These are phyloP conservation scores for Horisme vitalbata DNA, from an alignment of 2,888 invertebrate species.

Conservation along the genomic window DNA sequence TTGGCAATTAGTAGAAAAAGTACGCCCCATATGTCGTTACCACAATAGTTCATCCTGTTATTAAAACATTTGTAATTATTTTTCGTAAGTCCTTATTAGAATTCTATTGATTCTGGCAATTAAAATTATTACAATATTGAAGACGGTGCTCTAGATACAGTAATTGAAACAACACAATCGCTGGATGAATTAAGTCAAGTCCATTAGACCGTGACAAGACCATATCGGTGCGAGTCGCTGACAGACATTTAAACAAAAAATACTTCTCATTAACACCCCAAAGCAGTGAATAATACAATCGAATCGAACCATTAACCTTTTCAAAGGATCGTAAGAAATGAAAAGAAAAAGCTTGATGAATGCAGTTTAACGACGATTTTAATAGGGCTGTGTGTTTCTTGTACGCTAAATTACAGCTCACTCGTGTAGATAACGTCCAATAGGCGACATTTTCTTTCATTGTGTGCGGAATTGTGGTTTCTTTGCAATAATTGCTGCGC, in stretches of 20 bases:
- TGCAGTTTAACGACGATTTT: conserved; percentile 56
- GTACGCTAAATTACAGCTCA: conserved; percentile 55
- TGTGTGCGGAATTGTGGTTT: conserved; percentile 38
- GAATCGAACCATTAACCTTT: conserved; percentile 56
- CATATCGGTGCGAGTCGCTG: conserved; percentile 10
- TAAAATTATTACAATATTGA: too few relatives aligned
- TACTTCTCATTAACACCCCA: conserved; percentile 36
- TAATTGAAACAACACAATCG: conserved; percentile 1
- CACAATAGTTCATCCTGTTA: too few relatives aligned
- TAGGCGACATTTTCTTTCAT: conserved; percentile 46
- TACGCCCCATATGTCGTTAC: conserved; percentile 6
- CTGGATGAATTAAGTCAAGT: conserved; percentile 4
- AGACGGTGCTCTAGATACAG: too few relatives aligned
- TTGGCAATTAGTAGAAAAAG: neutral
- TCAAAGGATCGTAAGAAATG: conserved; percentile 48
- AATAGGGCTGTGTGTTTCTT: conserved; percentile 59
- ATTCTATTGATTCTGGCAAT: too few relatives aligned
- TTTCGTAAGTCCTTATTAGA: too few relatives aligned
- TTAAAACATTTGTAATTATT: too few relatives aligned
- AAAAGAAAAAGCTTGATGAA: conserved; percentile 54
- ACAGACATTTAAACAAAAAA: conserved; percentile 28
- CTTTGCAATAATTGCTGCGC: conserved; percentile 41
- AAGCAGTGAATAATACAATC: conserved; percentile 42
- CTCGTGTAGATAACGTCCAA: conserved; percentile 44
- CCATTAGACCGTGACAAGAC: conserved; percentile 11